These are phyloP conservation scores for Pitangus sulphuratus DNA, from an alignment of 2,797 vertebrate species.

Conservation along the genomic window DNA sequence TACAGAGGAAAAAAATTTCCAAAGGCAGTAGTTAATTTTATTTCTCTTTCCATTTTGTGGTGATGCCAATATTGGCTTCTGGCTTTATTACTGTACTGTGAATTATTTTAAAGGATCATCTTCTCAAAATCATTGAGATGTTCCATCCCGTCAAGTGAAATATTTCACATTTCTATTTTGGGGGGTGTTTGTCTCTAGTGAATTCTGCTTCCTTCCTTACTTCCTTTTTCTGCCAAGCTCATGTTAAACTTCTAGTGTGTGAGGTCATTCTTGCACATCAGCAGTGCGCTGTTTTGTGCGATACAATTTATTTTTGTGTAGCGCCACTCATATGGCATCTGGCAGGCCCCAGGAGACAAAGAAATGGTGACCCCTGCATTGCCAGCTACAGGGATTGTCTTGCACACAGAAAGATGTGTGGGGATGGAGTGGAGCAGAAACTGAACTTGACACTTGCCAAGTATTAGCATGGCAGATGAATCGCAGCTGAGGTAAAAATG, in stretches of 20 bases:
- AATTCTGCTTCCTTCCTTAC: constrained; percentile 58
- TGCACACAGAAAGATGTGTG: not conserved
- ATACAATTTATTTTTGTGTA: not conserved
- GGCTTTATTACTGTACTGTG: not conserved
- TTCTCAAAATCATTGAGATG: constrained; percentile 26
- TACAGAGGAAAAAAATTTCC: not conserved
- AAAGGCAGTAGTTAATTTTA: not conserved
- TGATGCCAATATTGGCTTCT: not conserved
- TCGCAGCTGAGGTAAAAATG: constrained; percentile 38
- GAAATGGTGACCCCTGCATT: not conserved
- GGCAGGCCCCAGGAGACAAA: not conserved
- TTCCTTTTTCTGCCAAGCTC: constrained; percentile 56
- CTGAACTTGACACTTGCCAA: not conserved
- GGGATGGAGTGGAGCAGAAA: not conserved
- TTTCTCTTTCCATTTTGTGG: not conserved
- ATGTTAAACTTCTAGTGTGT: constrained; percentile 14
- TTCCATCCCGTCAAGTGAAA: constrained; percentile 34
- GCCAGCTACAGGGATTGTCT: not conserved
- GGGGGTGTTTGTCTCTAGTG: constrained; percentile 24
- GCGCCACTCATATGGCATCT: not conserved
- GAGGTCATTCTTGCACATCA: constrained; percentile 22
- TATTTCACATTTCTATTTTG: constrained; percentile 56
- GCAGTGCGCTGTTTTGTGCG: not conserved
- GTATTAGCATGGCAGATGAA: constrained; percentile 28
- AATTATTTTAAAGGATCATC: not conserved